Evolutionary conservation across 2,797 vertebrate genomes (phyloP), one percentile per base, ranked within the genome.

Genomic region (Menidia menidia): DNA sequence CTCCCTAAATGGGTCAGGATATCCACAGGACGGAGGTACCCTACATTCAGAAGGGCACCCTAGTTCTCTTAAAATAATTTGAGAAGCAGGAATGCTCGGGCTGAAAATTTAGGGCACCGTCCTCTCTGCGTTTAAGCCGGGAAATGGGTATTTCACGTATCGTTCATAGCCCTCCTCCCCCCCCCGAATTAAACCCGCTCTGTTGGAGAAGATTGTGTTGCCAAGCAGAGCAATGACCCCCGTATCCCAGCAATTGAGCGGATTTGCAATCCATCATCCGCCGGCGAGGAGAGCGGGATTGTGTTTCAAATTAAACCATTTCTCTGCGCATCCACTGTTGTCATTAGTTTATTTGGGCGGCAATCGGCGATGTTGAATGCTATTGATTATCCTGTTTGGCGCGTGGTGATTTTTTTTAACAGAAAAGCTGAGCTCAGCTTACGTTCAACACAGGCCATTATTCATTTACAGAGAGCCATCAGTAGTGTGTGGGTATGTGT

Each of bases 321-420:
- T 88, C 71, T 81, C 76, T 74, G 77, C 61, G 32, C 80, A 73
- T 86, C 73, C 32, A 60, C 62, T 79, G 55, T 70, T 81, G 81
- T 84, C 85, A 85, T 88, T 88, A 77, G 79, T 87, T 84, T 87
- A 88, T 88, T 88, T 88, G 80, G 82, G 84, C 84, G 81, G 82
- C 71, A 71, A 68, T 73, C 60, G 66, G 69, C 53, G 77, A 76
- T 88, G 88, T 80, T 88, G 85, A 86, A 87, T 71, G 70, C 65
- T 84, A 89, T 91, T 79, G 90, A 92, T 91, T 87, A 68, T 60
- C 42, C 58, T 75, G 78, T 84, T 87, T 44, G 80, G 86, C 60
- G 25, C 25, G 25, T 25, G 30, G 71, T 62, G 71, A 56, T 67
- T 78, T 82, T 87, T 87, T 64, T 45, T 71, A n/a, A n/a, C 56